These are phyloP conservation scores for Norana najaformis DNA, from an alignment of 2,888 invertebrate species.

Conservation along the genomic window DNA sequence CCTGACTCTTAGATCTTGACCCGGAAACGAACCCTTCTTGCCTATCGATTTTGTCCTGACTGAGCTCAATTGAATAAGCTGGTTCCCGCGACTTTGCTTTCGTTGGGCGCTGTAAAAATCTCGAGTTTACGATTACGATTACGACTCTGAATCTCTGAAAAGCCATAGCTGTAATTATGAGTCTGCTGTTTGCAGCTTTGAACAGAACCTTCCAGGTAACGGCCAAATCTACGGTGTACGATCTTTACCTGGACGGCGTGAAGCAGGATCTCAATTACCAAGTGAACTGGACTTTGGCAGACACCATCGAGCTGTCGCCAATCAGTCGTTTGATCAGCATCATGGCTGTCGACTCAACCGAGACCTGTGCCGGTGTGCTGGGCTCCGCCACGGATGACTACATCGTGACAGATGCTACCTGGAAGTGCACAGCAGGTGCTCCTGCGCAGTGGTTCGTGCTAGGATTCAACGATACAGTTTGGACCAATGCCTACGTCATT, in stretches of 20 bases:
- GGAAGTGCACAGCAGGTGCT: neutral
- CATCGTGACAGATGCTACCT: neutral
- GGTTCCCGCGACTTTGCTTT: no score
- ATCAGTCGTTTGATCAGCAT: neutral
- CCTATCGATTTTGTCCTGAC: no score
- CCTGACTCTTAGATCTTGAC: no score
- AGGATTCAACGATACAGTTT: neutral
- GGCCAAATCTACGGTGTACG: neutral
- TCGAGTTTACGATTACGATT: no score
- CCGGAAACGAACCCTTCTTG: no score
- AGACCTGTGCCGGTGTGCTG: neutral
- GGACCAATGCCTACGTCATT: neutral
- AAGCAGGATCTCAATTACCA: neutral
- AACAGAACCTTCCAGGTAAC: neutral
- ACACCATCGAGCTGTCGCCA: neutral
- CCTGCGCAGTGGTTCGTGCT: neutral
- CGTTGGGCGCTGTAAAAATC: no score
- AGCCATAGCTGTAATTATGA: neutral
- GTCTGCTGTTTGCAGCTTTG: neutral
- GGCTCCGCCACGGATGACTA: conserved; percentile 2
- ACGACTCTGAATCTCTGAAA: no score
- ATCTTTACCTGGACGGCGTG: neutral
- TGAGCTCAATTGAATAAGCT: no score
- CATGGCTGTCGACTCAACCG: neutral
- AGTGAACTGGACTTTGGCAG: neutral